Evolutionary conservation across 92 coral and sea anemone genomes (phyloP).

Genomic region (Epizoanthus scotinus): DNA sequence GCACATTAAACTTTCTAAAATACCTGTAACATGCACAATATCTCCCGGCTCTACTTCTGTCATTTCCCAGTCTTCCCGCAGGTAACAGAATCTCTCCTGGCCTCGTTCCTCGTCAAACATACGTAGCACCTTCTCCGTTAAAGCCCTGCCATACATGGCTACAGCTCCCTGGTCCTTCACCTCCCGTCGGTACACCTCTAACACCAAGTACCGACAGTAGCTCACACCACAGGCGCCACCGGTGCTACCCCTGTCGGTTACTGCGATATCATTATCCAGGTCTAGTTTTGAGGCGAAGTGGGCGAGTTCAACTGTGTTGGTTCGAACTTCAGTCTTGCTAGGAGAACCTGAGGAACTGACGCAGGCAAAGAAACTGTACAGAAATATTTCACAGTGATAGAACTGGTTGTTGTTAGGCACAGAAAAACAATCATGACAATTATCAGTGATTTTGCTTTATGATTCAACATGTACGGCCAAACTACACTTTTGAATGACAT

Average conservation of each 20-base stretch:
- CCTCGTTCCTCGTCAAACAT: conserved; percentile 75
- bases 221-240: conserved; percentile 28
- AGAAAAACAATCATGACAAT: not conserved
- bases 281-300: not conserved
- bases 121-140: conserved; percentile 91
- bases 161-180: conserved; percentile 45
- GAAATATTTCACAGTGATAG: not conserved
- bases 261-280: conserved; percentile 1
- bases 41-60: conserved; percentile 99
- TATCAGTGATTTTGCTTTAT: no score
- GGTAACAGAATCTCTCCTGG: conserved; percentile 79
- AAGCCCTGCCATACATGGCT: conserved; percentile 47
- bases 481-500: no score
- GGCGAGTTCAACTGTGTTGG: conserved; percentile 5
- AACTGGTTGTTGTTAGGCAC: not conserved
- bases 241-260: conserved; percentile 3
- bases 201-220: conserved; percentile 83
- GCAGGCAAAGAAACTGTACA: not conserved
- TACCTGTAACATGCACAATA: conserved; percentile 92
- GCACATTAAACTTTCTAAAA: not conserved
- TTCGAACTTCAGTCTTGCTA: conserved; percentile 6
- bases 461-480: no score
- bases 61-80: conserved; percentile 94
- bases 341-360: not conserved
- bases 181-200: conserved; percentile 92